These are phyloP conservation scores for Heliocidaris erythrogramma DNA, from an alignment of 35 echinoderm and acorn worm genomes.

Conservation along the genomic window DNA sequence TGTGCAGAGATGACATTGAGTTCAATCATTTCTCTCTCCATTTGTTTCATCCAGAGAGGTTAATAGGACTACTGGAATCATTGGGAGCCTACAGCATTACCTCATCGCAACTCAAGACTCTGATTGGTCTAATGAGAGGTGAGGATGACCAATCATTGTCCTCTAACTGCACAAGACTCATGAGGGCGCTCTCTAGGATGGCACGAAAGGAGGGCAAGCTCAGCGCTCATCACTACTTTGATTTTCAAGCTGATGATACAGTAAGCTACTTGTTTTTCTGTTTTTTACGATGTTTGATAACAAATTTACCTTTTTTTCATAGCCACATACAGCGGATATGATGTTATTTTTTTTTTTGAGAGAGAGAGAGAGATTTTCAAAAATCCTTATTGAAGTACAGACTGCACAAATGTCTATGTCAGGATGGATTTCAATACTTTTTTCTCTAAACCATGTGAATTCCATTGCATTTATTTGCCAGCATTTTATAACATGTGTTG, in stretches of 20 bases:
- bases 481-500: too few species aligned
- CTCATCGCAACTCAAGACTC: constrained; percentile 81
- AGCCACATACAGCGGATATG: too few species aligned
- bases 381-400: too few species aligned
- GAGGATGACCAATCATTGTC: constrained; percentile 81
- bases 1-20: not conserved
- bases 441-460: too few species aligned
- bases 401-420: too few species aligned
- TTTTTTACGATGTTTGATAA: not conserved
- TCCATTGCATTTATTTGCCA: too few species aligned
- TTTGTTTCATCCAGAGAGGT: constrained; percentile 69
- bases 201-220: constrained; percentile 85
- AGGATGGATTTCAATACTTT: too few species aligned
- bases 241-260: constrained; percentile 83
- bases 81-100: constrained; percentile 91
- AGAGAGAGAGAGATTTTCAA: too few species aligned
- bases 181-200: constrained; percentile 86
- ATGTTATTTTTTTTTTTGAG: too few species aligned
- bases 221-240: constrained; percentile 96
- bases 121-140: constrained; percentile 90
- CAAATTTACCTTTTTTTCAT: too few species aligned
- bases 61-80: constrained; percentile 75
- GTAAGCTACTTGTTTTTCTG: constrained; percentile 58
- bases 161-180: constrained; percentile 66
- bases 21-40: not conserved